phyloP scores from a whole-genome alignment of 2,113 vertebrate species.

The Clarias magur region DNA sequence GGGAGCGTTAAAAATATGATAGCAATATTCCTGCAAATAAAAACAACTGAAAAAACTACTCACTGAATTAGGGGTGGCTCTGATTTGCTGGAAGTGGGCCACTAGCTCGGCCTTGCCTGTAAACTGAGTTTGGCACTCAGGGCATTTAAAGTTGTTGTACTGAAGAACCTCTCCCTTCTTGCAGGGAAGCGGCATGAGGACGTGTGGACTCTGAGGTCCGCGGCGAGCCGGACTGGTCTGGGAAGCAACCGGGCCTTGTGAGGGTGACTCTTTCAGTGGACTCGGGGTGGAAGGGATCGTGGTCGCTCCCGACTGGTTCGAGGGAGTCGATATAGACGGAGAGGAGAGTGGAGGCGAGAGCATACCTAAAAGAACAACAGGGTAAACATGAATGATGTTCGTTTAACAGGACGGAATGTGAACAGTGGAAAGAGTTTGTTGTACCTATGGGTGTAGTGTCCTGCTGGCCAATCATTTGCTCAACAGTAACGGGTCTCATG shows the following conservation, averaged over 20 bases:
- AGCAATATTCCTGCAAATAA: neutral
- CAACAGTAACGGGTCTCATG: constrained; percentile 89
- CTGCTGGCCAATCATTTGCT: constrained; percentile 92
- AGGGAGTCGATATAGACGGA: constrained; percentile 54
- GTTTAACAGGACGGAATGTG: neutral
- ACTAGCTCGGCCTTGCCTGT: constrained; percentile 83
- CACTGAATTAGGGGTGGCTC: constrained; percentile 56
- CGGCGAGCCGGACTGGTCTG: constrained; percentile 67
- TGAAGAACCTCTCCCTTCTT: constrained; percentile 71
- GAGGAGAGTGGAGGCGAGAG: constrained; percentile 55
- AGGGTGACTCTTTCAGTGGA: constrained; percentile 68
- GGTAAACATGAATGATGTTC: neutral
- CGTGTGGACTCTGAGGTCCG: constrained; percentile 70
- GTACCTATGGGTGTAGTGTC: constrained; percentile 76
- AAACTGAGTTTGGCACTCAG: constrained; percentile 89
- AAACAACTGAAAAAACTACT: constrained; percentile 55
- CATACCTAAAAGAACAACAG: constrained; percentile 31
- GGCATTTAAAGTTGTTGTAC: constrained; percentile 76
- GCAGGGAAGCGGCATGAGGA: constrained; percentile 78
- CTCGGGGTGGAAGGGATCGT: constrained; percentile 68
- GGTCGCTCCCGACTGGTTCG: constrained; percentile 44
- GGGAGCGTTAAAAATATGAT: neutral
- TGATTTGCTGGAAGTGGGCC: constrained; percentile 86
- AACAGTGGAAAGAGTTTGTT: neutral
- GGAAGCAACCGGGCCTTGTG: constrained; percentile 54